Evolutionary conservation across 1,140 invertebrate genomes (phyloP), one percentile per base, ranked within the genome.

Genomic region (Aphaenogaster ashmeadi): DNA sequence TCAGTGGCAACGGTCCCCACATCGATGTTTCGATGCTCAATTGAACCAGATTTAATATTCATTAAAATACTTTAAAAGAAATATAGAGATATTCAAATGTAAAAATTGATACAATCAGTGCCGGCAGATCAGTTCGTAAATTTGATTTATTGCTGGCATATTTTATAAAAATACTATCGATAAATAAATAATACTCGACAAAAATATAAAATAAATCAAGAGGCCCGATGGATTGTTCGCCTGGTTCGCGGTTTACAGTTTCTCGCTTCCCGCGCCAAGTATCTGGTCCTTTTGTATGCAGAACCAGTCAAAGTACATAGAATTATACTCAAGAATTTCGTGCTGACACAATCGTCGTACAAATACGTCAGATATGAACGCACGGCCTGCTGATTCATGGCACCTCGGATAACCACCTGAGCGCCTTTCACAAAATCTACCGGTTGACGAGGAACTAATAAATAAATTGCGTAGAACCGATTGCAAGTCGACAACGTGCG

Each of bases 281-380:
- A 38, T 11, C 15, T 18, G 18, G 9, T n/a, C 33, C 86, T 62
- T 89, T 89, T 85, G 86, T 87, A 85, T 89, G 64, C 88, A 83
- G 85, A 81, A 62, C 33, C 72, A 72, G 54, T 69, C 71, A 47
- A 38, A 88, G 66, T 44, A 64, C 69, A 69, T 56, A 44, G 62
- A 75, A 90, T 58, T 64, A 69, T 58, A 66, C 64, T 8, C 44
- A 77, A 88, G 89, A 91, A 90, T 90, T 90, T 90, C 89, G 80
- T 71, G 66, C 72, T 58, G 75, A 66, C 54, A 74, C 74, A 38
- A 50, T 13, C 47, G 60, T 62, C 67, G 88, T 83, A 88, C 38
- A 72, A 88, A 71, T 75, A 90, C 75, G 44, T 85, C 44, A 44
- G 60, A 50, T n/a, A 52, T 33, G 33, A 50, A 54, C 52, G 50